Evolutionary conservation across 2,113 vertebrate genomes (phyloP), one percentile per base, ranked within the genome.

Genomic region (Myocastor coypus): DNA sequence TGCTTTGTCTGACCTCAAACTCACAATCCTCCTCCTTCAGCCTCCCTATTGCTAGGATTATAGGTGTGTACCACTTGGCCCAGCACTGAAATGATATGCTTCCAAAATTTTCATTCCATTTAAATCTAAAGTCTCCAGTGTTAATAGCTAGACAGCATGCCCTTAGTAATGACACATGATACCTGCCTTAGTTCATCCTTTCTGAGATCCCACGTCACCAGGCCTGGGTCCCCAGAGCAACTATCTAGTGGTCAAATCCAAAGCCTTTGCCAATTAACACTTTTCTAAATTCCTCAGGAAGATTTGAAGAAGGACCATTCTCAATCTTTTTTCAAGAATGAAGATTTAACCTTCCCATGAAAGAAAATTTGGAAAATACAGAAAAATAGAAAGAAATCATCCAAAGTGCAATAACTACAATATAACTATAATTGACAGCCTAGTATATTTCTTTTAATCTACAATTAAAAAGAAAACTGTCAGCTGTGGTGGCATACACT

Each of bases 261-360:
- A 66, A 80, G 66, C 20, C 5, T 81, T 82, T 85, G 69, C 77
- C 83, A 46, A 16, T 75, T 63, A 81, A 81, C 75, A 34, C 63
- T 89, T n/a, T 89, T 94, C 89, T 78, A 9, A 40, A 68, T 91
- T 40, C 46, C 86, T 83, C 78, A 84, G 46, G 46, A 81, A 75
- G 50, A 66, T 68, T 80, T 87, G 55, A 42, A 75, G 61, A 91
- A 59, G 55, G 50, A 73, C 13, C 22, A 80, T 80, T 83, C 68
- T 78, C 73, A 78, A 50, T 71, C 86, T 92, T 89, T 89, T 89
- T 83, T 57, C 55, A 83, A 34, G 75, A 83, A 85, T 42, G 73
- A 86, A 77, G 40, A 83, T 83, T 83, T 37, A 87, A 34, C 28
- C 78, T 42, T 34, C 55, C 10, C 42, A 46, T 87, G 86, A 80